Percentiles rank a stretch among this genome's conserved stretches.
Conservation (phyloP, 2,888 invertebrate species). For the Megaustenia siamemsis region DNA sequence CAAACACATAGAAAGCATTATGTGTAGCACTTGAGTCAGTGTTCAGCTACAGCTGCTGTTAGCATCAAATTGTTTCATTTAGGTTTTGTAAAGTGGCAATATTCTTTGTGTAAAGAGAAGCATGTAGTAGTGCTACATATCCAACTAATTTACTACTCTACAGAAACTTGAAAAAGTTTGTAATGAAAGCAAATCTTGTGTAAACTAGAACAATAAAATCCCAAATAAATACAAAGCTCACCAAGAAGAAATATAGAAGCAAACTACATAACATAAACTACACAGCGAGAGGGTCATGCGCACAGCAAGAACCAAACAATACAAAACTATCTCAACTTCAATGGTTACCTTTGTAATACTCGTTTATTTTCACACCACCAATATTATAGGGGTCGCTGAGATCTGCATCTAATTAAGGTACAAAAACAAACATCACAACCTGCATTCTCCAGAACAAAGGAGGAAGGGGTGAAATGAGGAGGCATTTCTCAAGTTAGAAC, state of each 20-base stretch:
- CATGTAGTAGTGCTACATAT: no score
- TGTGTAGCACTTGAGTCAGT: neutral
- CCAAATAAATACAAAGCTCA: neutral
- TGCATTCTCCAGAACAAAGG: neutral
- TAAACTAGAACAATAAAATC: neutral
- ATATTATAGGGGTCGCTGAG: slow-evolving; percentile 33
- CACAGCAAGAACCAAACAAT: slow-evolving; percentile 1
- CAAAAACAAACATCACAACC: slow-evolving; percentile 25
- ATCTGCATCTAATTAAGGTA: slow-evolving; percentile 46
- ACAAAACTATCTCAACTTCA: neutral
- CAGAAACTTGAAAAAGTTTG: neutral
- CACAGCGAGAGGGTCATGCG: neutral
- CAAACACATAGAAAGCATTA: neutral
- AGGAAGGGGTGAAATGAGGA: neutral
- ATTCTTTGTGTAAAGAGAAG: no score
- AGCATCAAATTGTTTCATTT: no score
- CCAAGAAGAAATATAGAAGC: neutral
- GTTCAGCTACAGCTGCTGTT: no score
- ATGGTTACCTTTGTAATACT: slow-evolving; percentile 49
- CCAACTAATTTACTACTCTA: no score
- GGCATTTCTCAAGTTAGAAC: neutral
- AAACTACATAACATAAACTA: slow-evolving; percentile 13
- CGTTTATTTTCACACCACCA: slow-evolving; percentile 47
- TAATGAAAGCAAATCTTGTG: neutral
- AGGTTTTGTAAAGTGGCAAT: no score